Conservation (phyloP, 1,140 invertebrate genomes). For the Galleria mellonella region DNA sequence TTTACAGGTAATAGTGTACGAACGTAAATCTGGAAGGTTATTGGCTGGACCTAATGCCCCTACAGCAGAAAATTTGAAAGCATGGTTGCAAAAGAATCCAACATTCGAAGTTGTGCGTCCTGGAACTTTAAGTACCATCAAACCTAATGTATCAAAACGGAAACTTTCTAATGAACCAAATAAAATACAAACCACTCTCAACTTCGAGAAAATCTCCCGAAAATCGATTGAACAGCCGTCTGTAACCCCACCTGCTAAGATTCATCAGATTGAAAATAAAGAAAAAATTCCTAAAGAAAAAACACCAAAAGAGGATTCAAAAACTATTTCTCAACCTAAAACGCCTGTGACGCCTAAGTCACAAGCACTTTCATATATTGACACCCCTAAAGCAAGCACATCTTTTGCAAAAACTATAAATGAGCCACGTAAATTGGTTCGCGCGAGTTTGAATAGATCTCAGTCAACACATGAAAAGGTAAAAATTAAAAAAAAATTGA, state of each 20-base stretch:
- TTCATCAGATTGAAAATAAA: slow-evolving; percentile 6
- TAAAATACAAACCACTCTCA: slow-evolving; percentile 68
- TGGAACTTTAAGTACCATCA: slow-evolving; percentile 70
- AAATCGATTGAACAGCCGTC: slow-evolving; percentile 29
- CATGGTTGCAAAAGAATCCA: slow-evolving; percentile 91
- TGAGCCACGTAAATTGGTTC: slow-evolving; percentile 22
- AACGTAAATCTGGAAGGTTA: slow-evolving; percentile 84
- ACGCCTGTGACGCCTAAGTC: slow-evolving; percentile 32
- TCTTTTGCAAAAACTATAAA: slow-evolving; percentile 12
- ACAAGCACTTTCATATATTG: slow-evolving; percentile 19
- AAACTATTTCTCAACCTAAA: slow-evolving; percentile 17
- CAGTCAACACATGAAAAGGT: slow-evolving; percentile 23
- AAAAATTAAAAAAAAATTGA: slow-evolving; percentile 1
- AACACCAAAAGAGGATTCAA: slow-evolving; percentile 32
- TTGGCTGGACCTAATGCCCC: slow-evolving; percentile 86
- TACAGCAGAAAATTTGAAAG: slow-evolving; percentile 82
- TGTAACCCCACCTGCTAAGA: slow-evolving; percentile 17
- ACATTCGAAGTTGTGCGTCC: slow-evolving; percentile 87
- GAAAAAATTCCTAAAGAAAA: slow-evolving; percentile 15
- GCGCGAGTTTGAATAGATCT: slow-evolving; percentile 10
- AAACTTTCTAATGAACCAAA: slow-evolving; percentile 35
- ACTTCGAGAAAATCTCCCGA: slow-evolving; percentile 54
- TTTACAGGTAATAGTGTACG: slow-evolving; percentile 83
- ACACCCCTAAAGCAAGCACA: slow-evolving; percentile 44
- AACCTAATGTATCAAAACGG: slow-evolving; percentile 40